Percentiles rank a stretch among this genome's conserved stretches.
phyloP scores from a whole-genome alignment of 2,797 vertebrate genomes.

The Streptopelia turtur region DNA sequence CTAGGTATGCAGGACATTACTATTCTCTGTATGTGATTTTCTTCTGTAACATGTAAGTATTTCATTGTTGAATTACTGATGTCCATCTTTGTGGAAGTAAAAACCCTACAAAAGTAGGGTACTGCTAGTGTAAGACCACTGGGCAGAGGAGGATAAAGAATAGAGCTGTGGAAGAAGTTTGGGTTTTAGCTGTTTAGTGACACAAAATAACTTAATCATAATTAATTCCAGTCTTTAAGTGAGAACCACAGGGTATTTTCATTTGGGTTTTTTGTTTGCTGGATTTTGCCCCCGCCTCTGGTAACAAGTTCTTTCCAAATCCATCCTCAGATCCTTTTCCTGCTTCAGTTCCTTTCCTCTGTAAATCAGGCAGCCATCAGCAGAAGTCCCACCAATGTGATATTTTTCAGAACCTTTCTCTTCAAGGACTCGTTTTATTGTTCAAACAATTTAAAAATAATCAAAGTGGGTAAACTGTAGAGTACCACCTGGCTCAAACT shows the following conservation, averaged over 20 bases:
- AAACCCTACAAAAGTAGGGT: not conserved
- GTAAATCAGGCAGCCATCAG: not conserved
- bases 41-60: not conserved
- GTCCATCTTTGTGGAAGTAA: not conserved
- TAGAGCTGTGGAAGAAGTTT: not conserved
- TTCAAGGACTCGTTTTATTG: not conserved
- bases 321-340: not conserved
- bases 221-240: not conserved
- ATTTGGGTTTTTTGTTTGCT: not conserved
- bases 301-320: not conserved
- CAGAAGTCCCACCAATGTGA: not conserved
- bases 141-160: not conserved
- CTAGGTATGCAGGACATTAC: accelerated
- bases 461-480: not conserved
- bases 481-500: not conserved
- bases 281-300: not conserved
- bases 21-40: not conserved
- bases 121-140: not conserved
- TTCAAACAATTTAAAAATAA: not conserved
- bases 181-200: not conserved
- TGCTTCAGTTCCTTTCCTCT: not conserved
- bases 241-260: accelerated
- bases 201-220: not conserved
- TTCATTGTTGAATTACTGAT: not conserved
- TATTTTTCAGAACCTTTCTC: not conserved